Percentiles rank a stretch among this genome's conserved stretches.
phyloP scores from a whole-genome alignment of 2,888 invertebrate species.

The Strigamia transsilvanica region DNA sequence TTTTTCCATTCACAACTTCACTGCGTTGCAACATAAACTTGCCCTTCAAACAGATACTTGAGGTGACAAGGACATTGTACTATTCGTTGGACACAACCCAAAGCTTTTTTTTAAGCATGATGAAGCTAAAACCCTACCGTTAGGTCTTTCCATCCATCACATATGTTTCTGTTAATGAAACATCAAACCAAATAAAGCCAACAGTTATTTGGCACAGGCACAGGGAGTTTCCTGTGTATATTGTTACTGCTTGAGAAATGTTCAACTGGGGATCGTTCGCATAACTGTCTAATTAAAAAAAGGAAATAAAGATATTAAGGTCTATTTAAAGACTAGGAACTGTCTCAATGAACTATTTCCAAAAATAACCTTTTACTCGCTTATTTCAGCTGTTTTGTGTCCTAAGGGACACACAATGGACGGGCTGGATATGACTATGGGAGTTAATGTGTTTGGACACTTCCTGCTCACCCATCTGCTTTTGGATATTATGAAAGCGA shows the following conservation, averaged over 20 bases:
- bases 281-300: neutral
- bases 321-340: constrained; percentile 13
- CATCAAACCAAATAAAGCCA: too few relatives aligned
- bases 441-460: constrained; percentile 59
- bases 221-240: too few relatives aligned
- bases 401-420: constrained; percentile 58
- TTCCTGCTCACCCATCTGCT: constrained; percentile 58
- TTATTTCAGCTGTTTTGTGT: constrained; percentile 56
- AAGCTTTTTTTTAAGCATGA: neutral
- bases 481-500: constrained; percentile 57
- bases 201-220: too few relatives aligned
- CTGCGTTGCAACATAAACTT: neutral
- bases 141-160: too few relatives aligned
- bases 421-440: constrained; percentile 58
- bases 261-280: neutral
- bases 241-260: too few relatives aligned
- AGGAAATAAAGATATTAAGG: neutral
- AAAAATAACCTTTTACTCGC: neutral
- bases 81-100: neutral
- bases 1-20: too few relatives aligned
- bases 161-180: too few relatives aligned
- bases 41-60: constrained; percentile 1
- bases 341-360: constrained; percentile 41
- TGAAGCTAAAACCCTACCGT: too few relatives aligned
- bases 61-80: neutral